Evolutionary conservation across 2,113 vertebrate species (phyloP), one percentile per base, ranked within the genome.

Genomic region (Peucedramus taeniatus): DNA sequence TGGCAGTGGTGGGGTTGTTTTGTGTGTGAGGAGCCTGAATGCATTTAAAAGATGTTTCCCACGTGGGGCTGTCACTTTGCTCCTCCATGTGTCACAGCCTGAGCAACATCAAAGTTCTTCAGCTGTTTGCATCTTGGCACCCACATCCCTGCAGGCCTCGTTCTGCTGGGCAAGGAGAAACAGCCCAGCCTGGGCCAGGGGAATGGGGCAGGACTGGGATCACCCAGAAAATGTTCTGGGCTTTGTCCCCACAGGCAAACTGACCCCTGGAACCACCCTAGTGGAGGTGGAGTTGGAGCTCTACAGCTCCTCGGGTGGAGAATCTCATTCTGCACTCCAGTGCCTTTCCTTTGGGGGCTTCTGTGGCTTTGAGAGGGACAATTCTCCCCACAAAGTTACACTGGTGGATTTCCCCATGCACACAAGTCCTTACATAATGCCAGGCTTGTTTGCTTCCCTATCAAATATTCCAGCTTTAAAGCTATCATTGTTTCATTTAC

Each of bases 401-500:
- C 2, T 45, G 85, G 65, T 51, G 42, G 64, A 59, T 75, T 74
- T 82, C 51, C 83, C 75, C 44, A 1, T 4, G 39, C 11, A 66
- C 82, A 83, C 30, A 66, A 51, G 42, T 17, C 71, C 75, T 71
- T 37, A 40, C 39, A 24, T n/a, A 78, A 50, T 24, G 57, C 63
- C 84, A 64, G 54, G 40, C 83, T 81, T 7, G 1, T 87, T 65
- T 57, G 21, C 68, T 49, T 92, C 90, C 83, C 85, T 70, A 51
- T 63, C 88, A 88, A 87, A 90, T 51, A 66, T 33, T 45, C 70
- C 51, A 77, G 35, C 85, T 94, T 56, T 74, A 70, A 86, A 93
- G 49, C 68, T 45, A 77, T 79, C 22, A 9, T 90, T 81, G 72
- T 95, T 96, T 90, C 94, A 92, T 95, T 96, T 90, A n/a, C 78